Conservation (phyloP, 1,140 invertebrate genomes). For the Halictus rubicundus region DNA sequence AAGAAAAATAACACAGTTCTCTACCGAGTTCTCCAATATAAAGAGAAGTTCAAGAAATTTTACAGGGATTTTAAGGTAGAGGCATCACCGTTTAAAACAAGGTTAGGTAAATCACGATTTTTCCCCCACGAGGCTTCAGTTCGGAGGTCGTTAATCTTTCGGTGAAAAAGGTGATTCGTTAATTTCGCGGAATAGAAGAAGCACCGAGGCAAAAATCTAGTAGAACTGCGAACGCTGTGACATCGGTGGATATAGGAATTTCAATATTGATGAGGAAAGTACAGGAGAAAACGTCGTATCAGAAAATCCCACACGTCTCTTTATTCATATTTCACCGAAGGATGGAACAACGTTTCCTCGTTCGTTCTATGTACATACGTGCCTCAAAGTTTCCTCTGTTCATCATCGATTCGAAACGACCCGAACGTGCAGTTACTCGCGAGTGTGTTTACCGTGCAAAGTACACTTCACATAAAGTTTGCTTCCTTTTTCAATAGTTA, state of each 20-base stretch:
- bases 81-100: too few relatives aligned
- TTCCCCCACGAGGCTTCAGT: too few relatives aligned
- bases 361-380: conserved; percentile 12
- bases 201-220: too few relatives aligned
- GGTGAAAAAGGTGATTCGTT: too few relatives aligned
- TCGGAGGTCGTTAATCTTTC: too few relatives aligned
- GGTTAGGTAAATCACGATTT: too few relatives aligned
- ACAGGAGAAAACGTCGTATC: background rate
- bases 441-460: background rate
- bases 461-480: background rate
- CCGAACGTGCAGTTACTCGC: background rate
- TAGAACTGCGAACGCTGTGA: background rate
- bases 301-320: conserved; percentile 13
- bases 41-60: too few relatives aligned
- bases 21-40: too few relatives aligned
- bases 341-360: conserved; percentile 21
- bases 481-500: conserved; percentile 2
- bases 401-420: conserved; percentile 19
- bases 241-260: background rate
- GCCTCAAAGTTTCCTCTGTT: conserved; percentile 13
- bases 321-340: conserved; percentile 31
- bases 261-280: conserved; percentile 16
- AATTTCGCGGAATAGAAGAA: too few relatives aligned
- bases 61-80: too few relatives aligned
- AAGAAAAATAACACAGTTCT: too few relatives aligned